Evolutionary conservation across 2,888 invertebrate genomes (phyloP).

Genomic region (Troides aeacus): DNA sequence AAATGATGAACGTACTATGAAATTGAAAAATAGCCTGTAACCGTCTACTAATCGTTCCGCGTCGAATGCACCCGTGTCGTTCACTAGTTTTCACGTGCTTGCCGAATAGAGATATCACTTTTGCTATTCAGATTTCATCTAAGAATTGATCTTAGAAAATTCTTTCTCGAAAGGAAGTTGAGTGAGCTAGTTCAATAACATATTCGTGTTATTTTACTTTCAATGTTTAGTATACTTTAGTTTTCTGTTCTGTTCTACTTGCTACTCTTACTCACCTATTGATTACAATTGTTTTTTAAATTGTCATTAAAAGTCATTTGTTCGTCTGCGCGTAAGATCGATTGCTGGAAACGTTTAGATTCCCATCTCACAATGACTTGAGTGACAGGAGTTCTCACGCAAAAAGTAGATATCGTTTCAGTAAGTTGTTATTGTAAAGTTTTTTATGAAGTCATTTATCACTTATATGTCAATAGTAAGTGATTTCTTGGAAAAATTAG

Average conservation of each 20-base stretch:
- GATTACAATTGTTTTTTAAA: not conserved
- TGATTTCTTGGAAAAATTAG: constrained; percentile 4
- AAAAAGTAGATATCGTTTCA: constrained; percentile 25
- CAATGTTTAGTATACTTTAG: not conserved
- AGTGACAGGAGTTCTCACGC: constrained; percentile 17
- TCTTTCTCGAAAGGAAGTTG: too few species aligned
- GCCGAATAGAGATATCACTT: too few species aligned
- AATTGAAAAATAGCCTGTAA: too few species aligned
- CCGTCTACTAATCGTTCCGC: too few species aligned
- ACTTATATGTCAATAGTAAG: constrained; percentile 8
- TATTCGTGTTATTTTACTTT: not conserved
- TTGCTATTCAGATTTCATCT: too few species aligned
- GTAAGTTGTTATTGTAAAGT: not conserved
- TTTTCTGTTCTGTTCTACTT: not conserved
- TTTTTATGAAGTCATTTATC: constrained; percentile 18
- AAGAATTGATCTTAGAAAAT: too few species aligned
- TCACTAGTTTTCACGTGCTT: too few species aligned
- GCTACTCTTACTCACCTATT: too few species aligned
- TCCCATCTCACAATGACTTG: constrained; percentile 11
- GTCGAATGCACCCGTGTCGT: too few species aligned
- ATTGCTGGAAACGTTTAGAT: constrained; percentile 18
- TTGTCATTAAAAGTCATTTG: not conserved
- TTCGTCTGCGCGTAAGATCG: constrained; percentile 5
- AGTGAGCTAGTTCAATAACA: too few species aligned
- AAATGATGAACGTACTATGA: too few species aligned